Conservation (phyloP, 2,888 invertebrate genomes). For the Proisotoma minuta region DNA sequence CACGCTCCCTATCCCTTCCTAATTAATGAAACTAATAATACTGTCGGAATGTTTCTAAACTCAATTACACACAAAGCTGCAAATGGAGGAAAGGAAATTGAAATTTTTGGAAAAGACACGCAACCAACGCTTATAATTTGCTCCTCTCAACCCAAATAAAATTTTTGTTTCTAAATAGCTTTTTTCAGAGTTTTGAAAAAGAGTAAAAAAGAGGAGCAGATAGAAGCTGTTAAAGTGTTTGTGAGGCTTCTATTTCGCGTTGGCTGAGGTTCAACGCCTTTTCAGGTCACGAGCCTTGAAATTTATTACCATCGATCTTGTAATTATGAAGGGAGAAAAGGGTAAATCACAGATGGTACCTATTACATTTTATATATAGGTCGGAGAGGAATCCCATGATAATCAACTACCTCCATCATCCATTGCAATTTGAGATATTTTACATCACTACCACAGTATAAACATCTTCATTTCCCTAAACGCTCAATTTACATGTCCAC, state of each 20-base stretch:
- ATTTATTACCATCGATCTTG: constrained; percentile 33
- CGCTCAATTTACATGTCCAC: constrained; percentile 18
- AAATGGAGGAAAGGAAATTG: constrained; percentile 2
- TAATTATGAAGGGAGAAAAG: constrained; percentile 18
- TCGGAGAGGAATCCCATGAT: neutral
- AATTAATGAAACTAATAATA: constrained; percentile 2
- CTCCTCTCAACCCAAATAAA: neutral
- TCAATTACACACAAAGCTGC: neutral
- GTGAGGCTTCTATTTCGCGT: constrained; percentile 11
- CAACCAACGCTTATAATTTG: neutral
- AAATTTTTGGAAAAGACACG: neutral
- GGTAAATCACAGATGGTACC: constrained; percentile 12
- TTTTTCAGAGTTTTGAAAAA: neutral
- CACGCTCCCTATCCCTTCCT: neutral
- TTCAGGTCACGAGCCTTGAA: constrained; percentile 33
- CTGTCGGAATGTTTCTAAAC: neutral
- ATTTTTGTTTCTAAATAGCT: neutral
- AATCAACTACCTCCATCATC: neutral
- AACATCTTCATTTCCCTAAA: constrained; percentile 20
- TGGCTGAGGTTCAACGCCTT: constrained; percentile 31
- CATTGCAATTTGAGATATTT: too few relatives aligned
- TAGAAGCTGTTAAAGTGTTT: neutral
- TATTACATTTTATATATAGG: neutral
- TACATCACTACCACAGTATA: too few relatives aligned
- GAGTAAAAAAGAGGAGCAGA: neutral